A percentile compares a stretch with the other conserved stretches of the same genome.
Conservation (phyloP, 2,888 invertebrate species). For the Xanthorhoe spadicearia region DNA sequence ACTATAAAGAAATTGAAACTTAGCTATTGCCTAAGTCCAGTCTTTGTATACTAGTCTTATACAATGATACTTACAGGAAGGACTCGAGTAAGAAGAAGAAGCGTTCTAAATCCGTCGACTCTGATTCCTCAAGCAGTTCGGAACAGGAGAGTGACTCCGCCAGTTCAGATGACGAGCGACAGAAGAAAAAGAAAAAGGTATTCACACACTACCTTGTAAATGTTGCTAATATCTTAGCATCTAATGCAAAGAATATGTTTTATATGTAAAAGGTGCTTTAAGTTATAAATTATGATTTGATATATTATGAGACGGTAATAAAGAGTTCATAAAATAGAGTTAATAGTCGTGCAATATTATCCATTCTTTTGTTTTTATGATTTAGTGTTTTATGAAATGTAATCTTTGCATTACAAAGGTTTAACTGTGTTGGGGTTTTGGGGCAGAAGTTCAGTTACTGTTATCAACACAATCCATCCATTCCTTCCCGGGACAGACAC, state of each 20-base stretch:
- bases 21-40: no score
- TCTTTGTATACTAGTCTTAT: no score
- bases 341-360: background rate
- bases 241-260: slow-evolving; percentile 56
- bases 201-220: slow-evolving; percentile 43
- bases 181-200: slow-evolving; percentile 80
- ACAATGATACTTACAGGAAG: slow-evolving; percentile 49
- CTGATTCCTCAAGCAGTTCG: slow-evolving; percentile 78
- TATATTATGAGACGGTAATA: background rate
- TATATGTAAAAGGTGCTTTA: slow-evolving; percentile 1
- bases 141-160: slow-evolving; percentile 69
- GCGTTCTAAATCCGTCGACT: slow-evolving; percentile 82
- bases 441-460: slow-evolving; percentile 43
- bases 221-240: slow-evolving; percentile 43
- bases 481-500: slow-evolving; percentile 24
- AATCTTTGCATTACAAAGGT: slow-evolving; percentile 62
- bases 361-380: background rate
- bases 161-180: slow-evolving; percentile 69
- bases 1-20: no score
- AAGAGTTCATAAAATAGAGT: background rate
- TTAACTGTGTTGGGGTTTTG: slow-evolving; percentile 55
- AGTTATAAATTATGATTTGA: no score
- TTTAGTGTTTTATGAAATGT: slow-evolving; percentile 45
- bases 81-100: slow-evolving; percentile 83
- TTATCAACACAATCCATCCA: slow-evolving; percentile 34